Evolutionary conservation across 2,888 invertebrate species (phyloP), one percentile per base, ranked within the genome.

Genomic region (Cancer borealis): DNA sequence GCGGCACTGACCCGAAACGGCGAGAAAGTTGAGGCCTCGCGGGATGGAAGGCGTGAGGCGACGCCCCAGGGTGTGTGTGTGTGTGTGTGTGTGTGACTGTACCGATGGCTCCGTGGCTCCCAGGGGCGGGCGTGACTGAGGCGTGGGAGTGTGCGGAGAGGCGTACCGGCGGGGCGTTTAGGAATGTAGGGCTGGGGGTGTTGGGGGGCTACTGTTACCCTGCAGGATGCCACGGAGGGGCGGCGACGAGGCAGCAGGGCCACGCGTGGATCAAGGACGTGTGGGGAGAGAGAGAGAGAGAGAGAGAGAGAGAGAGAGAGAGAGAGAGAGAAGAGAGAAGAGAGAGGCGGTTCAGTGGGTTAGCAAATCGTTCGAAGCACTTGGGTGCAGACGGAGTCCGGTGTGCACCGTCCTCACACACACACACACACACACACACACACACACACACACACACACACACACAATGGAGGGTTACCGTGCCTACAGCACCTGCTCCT

Each of bases 221-320:
- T 17, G 54, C 54, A 54, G 54, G 66, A n/a, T 66, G 66, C 66
- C 12, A 12, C 10, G 79, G 30, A 1, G 79, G 79, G 79, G 79
- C 79, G 30, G 79, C 79, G 12, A 30, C 66, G n/a, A 30, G 79
- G 10, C 30, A 12, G 10, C 30, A 10, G 30, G 66, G 30, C 30
- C 21, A 10, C 30, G 30, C 30, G 79, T 10, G 79, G 79, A 30
- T 79, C 79, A 79, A 79, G 79, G 79, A 26, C 79, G 12, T 79
- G 6, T 5, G 3, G 0, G 5, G 17, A 3, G n/a, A 21, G 66
- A 6, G 66, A 66, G 66, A 66, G 66, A 66, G 66, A 66, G 66
- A 66, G 66, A 66, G 66, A 66, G 66, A 66, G 66, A 66, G 66
- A 66, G 66, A 66, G 66, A 79, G 79, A 79, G 79, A 79, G 79